phyloP scores from a whole-genome alignment of 1,140 invertebrate genomes.

The Hyles vespertilio region DNA sequence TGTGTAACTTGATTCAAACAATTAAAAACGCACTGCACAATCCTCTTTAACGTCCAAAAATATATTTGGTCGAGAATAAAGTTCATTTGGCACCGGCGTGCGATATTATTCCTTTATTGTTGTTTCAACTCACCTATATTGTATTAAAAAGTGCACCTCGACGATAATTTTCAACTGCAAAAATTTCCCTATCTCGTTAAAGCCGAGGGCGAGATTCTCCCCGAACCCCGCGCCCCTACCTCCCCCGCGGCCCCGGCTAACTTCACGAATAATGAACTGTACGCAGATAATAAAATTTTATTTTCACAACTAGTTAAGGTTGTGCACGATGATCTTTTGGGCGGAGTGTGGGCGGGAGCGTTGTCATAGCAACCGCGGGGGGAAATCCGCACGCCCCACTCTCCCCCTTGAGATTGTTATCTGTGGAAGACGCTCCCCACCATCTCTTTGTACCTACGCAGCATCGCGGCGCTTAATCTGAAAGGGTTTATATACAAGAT shows the following conservation, averaged over 20 bases:
- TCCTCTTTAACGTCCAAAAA: too few relatives aligned
- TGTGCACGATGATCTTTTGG: conserved; percentile 53
- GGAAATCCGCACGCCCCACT: conserved; percentile 57
- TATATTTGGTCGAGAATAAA: too few relatives aligned
- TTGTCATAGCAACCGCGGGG: conserved; percentile 55
- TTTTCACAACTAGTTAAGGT: conserved; percentile 62
- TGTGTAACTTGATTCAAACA: too few relatives aligned
- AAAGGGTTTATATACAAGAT: conserved; percentile 52
- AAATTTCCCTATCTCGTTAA: conserved; percentile 40
- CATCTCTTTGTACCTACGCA: conserved; percentile 57
- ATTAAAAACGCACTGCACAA: too few relatives aligned
- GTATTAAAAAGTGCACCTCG: background rate
- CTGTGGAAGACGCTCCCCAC: conserved; percentile 60
- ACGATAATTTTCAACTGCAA: conserved; percentile 12
- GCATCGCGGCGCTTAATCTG: conserved; percentile 50
- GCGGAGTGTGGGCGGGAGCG: conserved; percentile 49
- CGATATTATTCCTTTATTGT: too few relatives aligned
- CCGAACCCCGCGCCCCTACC: conserved; percentile 24
- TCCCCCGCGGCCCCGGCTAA: conserved; percentile 41
- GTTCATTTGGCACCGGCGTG: too few relatives aligned
- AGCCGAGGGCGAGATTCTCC: conserved; percentile 29
- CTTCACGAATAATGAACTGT: conserved; percentile 63
- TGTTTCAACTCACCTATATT: too few relatives aligned
- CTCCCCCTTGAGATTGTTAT: conserved; percentile 67
- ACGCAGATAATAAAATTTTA: conserved; percentile 70